phyloP scores from a whole-genome alignment of 2,888 invertebrate species.

The Mythimna impura region DNA sequence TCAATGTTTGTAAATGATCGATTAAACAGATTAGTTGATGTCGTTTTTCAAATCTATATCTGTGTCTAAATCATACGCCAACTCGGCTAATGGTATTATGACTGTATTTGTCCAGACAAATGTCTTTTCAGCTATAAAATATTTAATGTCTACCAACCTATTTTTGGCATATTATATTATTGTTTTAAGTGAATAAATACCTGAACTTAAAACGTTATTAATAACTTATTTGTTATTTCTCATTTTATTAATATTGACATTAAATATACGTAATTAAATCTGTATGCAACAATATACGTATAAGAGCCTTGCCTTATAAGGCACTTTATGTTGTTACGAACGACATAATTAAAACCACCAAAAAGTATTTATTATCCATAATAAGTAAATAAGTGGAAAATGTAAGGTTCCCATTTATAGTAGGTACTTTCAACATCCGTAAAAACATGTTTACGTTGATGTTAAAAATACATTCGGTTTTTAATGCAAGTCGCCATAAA shows the following conservation, averaged over 20 bases:
- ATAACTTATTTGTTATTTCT: conserved; percentile 13
- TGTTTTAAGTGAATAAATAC: background rate
- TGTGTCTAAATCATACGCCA: conserved; percentile 10
- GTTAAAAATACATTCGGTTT: conserved; percentile 35
- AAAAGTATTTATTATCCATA: conserved; percentile 54
- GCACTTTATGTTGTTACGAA: conserved; percentile 39
- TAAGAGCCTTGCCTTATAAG: conserved; percentile 39
- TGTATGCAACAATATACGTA: conserved; percentile 21
- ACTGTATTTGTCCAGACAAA: conserved; percentile 1
- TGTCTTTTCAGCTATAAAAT: background rate
- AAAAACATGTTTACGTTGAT: conserved; percentile 37
- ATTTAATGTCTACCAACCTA: background rate
- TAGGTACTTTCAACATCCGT: conserved; percentile 51
- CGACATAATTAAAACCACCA: conserved; percentile 52
- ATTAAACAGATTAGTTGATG: conserved; percentile 12
- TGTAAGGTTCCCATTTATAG: conserved; percentile 27
- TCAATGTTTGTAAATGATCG: conserved; percentile 44
- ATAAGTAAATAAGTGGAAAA: conserved; percentile 46
- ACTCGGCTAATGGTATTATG: conserved; percentile 22
- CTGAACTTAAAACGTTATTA: too few species aligned
- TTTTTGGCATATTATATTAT: background rate
- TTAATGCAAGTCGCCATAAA: conserved; percentile 28
- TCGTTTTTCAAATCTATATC: conserved; percentile 11
- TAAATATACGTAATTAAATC: conserved; percentile 37
- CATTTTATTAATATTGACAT: conserved; percentile 31